Percentiles rank a stretch among this genome's conserved stretches.
Conservation (phyloP, 2,113 vertebrate genomes). For the Boulengeromyrus knoepffleri region DNA sequence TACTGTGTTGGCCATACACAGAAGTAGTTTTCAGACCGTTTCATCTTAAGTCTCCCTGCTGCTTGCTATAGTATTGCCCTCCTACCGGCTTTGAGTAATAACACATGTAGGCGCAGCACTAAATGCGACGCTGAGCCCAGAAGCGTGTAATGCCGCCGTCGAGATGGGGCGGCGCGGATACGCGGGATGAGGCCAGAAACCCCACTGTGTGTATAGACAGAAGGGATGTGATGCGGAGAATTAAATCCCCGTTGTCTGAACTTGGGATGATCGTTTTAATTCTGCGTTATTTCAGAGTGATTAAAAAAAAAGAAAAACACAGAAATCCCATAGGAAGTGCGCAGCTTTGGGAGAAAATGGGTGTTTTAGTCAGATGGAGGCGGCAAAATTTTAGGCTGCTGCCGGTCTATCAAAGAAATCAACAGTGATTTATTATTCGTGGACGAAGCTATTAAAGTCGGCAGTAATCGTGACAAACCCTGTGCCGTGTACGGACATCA, state of each 20-base stretch:
- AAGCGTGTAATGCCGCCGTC: background rate
- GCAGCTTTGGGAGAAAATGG: background rate
- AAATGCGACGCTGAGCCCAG: background rate
- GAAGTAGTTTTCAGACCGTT: constrained; percentile 1
- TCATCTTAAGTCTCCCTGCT: background rate
- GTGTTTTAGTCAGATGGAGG: constrained; percentile 8
- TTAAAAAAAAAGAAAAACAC: constrained; percentile 16
- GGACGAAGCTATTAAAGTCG: background rate
- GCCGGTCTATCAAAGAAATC: constrained; percentile 2
- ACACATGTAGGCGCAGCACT: background rate
- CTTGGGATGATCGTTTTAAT: constrained; percentile 16
- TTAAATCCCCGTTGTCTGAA: constrained; percentile 16
- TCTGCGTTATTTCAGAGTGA: constrained; percentile 19
- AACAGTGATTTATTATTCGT: background rate
- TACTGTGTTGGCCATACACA: background rate
- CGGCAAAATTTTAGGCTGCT: background rate
- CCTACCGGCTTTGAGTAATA: constrained; percentile 7
- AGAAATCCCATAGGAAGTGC: background rate
- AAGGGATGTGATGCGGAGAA: background rate
- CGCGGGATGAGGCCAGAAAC: constrained; percentile 34
- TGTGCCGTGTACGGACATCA: background rate
- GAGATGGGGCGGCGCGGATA: constrained; percentile 32
- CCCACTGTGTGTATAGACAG: constrained; percentile 9
- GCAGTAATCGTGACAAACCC: background rate
- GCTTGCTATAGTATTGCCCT: background rate